Conservation (phyloP, 2,888 invertebrate genomes). For the Epistrophella euchroma region DNA sequence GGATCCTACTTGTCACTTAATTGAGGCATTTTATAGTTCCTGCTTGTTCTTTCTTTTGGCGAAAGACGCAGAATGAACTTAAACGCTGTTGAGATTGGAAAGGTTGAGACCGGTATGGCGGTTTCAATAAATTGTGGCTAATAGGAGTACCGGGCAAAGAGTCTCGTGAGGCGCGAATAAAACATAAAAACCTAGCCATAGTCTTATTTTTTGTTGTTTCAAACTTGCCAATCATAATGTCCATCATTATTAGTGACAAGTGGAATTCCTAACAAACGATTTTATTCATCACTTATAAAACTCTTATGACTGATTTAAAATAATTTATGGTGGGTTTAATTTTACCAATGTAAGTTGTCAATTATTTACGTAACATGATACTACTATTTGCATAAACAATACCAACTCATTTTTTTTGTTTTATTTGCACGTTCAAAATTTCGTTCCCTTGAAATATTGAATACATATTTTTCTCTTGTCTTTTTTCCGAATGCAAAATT, state of each 20-base stretch:
- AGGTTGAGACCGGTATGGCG: too few species aligned
- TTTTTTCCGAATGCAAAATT: neutral
- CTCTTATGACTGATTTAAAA: conserved; percentile 51
- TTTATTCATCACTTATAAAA: conserved; percentile 13
- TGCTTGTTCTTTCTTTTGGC: neutral
- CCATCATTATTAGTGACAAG: neutral
- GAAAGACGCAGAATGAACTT: neutral
- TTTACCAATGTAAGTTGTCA: neutral
- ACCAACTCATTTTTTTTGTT: conserved; percentile 2
- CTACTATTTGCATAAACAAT: neutral
- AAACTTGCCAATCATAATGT: too few species aligned
- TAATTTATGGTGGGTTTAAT: conserved; percentile 4
- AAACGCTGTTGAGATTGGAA: too few species aligned
- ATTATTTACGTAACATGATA: conserved; percentile 11
- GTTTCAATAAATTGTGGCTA: too few species aligned
- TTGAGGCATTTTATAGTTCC: neutral
- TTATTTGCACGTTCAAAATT: conserved; percentile 29
- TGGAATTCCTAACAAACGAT: neutral
- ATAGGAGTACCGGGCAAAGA: too few species aligned
- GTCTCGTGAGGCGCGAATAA: too few species aligned
- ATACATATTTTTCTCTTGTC: conserved; percentile 1
- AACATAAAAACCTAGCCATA: too few species aligned
- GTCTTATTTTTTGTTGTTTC: too few species aligned
- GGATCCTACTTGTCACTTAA: neutral
- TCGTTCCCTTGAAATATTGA: neutral